Percentiles rank a stretch among this genome's conserved stretches.
Conservation (phyloP, 23 tunicate species). For the Clavelina lepadiformis region DNA sequence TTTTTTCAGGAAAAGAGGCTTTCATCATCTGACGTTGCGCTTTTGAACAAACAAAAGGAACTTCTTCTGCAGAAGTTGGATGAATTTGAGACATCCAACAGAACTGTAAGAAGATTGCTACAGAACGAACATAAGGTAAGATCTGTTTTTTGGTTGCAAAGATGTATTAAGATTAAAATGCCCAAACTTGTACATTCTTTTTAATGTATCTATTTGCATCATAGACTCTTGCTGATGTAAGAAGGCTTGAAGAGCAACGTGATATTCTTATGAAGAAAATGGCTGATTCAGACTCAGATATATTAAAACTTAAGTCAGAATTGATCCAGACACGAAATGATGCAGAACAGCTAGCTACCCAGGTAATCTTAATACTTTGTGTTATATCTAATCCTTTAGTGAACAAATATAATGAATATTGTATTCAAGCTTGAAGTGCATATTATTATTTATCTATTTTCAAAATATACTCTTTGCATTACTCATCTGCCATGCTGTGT, state of each 20-base stretch:
- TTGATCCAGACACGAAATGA: conserved; percentile 41
- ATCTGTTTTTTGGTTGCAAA: background rate
- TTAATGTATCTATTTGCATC: too few relatives aligned
- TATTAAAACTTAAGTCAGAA: conserved; percentile 46
- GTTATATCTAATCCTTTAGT: too few relatives aligned
- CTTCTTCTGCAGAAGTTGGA: conserved; percentile 50
- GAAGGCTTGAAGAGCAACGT: conserved; percentile 76
- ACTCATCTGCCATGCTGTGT: too few relatives aligned
- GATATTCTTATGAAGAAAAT: conserved; percentile 77
- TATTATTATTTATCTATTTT: too few relatives aligned
- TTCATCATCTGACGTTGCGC: conserved; percentile 40
- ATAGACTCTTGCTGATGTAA: conserved; percentile 56
- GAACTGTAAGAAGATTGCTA: conserved; percentile 43
- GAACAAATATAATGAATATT: too few relatives aligned
- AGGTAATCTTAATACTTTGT: conserved; percentile 20
- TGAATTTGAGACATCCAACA: conserved; percentile 67
- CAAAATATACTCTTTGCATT: too few relatives aligned
- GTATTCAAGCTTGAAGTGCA: too few relatives aligned
- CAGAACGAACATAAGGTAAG: conserved; percentile 75
- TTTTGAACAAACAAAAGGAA: conserved; percentile 62
- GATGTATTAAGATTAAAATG: background rate
- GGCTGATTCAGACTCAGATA: conserved; percentile 75
- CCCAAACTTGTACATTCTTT: background rate
- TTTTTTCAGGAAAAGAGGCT: conserved; percentile 42
- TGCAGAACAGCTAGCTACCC: conserved; percentile 42